Percentiles rank a stretch among this genome's conserved stretches.
Evolutionary conservation across 2,888 invertebrate genomes (phyloP).

Genomic region (Cremastinae sp.): DNA sequence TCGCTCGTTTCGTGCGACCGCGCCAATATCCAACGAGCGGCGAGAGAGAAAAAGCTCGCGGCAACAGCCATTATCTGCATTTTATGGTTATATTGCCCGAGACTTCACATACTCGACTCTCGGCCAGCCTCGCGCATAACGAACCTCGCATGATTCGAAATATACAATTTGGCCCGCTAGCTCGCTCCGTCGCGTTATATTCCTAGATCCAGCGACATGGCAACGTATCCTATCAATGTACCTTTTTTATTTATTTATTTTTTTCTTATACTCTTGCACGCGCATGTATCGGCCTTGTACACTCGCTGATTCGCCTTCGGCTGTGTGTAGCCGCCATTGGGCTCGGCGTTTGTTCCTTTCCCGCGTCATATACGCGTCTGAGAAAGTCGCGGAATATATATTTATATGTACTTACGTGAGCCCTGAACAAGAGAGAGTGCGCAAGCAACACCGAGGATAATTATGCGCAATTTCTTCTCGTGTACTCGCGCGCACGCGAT

Average conservation of each 20-base stretch:
- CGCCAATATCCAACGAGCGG: constrained; percentile 48
- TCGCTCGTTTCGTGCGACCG: constrained; percentile 67
- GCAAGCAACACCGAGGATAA: background rate
- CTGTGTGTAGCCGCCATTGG: constrained; percentile 25
- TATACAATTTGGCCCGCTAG: constrained; percentile 72
- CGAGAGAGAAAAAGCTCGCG: constrained; percentile 64
- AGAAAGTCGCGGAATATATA: constrained; percentile 8
- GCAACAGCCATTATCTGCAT: constrained; percentile 78
- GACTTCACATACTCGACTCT: constrained; percentile 58
- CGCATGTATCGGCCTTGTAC: background rate
- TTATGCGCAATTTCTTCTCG: constrained; percentile 39
- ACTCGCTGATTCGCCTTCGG: constrained; percentile 2
- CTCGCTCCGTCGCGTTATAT: constrained; percentile 49
- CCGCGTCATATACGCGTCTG: constrained; percentile 15
- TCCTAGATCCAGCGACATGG: constrained; percentile 26
- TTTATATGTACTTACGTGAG: constrained; percentile 22
- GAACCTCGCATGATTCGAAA: constrained; percentile 72
- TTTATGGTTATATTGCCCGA: constrained; percentile 79
- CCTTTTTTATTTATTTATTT: constrained; percentile 9
- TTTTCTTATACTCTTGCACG: background rate
- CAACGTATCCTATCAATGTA: too few species aligned
- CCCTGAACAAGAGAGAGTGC: constrained; percentile 5
- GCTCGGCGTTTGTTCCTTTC: constrained; percentile 19
- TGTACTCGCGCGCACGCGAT: constrained; percentile 52
- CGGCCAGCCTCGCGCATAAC: constrained; percentile 68